Percentiles rank a stretch among this genome's conserved stretches.
These are phyloP conservation scores for Falco biarmicus DNA, from an alignment of 2,797 vertebrate genomes.

Conservation along the genomic window DNA sequence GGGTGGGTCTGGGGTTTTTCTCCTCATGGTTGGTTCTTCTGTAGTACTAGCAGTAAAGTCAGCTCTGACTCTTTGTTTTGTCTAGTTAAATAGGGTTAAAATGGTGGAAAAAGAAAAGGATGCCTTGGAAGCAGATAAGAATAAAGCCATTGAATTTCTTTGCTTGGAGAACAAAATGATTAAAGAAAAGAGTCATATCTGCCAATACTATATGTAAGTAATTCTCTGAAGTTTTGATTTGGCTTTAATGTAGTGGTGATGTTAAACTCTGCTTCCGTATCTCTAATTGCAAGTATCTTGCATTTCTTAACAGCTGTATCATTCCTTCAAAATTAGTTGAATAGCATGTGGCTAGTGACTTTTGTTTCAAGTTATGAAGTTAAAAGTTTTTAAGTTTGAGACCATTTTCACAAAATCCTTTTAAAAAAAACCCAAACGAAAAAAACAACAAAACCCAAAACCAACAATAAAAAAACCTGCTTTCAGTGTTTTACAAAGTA, in stretches of 20 bases:
- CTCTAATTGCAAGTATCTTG: neutral
- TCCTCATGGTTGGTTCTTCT: neutral
- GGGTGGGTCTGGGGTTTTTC: neutral
- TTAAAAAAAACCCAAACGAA: neutral
- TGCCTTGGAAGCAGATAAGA: constrained; percentile 92
- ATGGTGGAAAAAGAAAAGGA: constrained; percentile 98
- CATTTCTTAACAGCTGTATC: neutral
- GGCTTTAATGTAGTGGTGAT: neutral
- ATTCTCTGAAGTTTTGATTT: neutral
- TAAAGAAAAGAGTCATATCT: constrained; percentile 89
- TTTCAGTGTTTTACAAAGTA: neutral
- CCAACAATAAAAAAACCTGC: neutral
- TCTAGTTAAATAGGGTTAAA: constrained; percentile 94
- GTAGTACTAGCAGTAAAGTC: neutral
- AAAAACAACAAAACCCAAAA: neutral
- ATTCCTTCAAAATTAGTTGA: neutral
- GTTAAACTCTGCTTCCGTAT: neutral
- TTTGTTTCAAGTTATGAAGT: neutral
- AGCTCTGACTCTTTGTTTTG: neutral
- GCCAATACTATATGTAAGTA: constrained; percentile 94
- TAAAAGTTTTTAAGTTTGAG: neutral
- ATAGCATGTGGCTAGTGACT: neutral
- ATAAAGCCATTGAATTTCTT: constrained; percentile 93
- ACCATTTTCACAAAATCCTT: neutral
- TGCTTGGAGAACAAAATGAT: constrained; percentile 91